Conservation (phyloP, 2,888 invertebrate genomes). For the Bruchidius siliquastri region DNA sequence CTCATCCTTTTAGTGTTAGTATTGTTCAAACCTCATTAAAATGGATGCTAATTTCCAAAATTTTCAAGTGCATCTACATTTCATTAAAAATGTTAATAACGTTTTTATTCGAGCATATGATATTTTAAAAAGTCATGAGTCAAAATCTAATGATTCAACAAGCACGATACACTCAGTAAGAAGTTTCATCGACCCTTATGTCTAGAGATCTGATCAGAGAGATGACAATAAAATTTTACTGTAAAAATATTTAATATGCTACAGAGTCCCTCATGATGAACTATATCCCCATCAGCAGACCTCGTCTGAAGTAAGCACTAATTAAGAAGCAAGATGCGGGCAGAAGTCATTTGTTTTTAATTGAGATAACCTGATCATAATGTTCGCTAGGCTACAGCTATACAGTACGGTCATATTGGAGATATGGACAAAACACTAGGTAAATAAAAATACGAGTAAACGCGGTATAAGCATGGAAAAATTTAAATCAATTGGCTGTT, state of each 20-base stretch:
- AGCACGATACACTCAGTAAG: too few species aligned
- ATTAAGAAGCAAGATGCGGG: conserved; percentile 38
- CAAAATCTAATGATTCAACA: too few species aligned
- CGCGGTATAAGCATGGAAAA: too few species aligned
- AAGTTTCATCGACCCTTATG: conserved; percentile 19
- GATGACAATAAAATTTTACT: conserved; percentile 19
- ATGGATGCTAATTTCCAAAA: too few species aligned
- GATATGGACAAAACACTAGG: neutral
- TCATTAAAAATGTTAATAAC: too few species aligned
- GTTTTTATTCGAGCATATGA: too few species aligned
- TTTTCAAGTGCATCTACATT: too few species aligned
- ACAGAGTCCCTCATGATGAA: conserved; percentile 32
- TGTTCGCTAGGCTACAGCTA: neutral
- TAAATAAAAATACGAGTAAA: too few species aligned
- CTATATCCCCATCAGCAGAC: conserved; percentile 18
- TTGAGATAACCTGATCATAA: conserved; percentile 32
- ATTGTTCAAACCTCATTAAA: too few species aligned
- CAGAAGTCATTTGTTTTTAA: conserved; percentile 38
- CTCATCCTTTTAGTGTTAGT: too few species aligned
- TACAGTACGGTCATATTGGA: neutral
- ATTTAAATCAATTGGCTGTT: too few species aligned
- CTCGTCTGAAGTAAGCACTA: conserved; percentile 33
- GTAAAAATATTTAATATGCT: conserved; percentile 33
- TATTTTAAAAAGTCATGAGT: too few species aligned
- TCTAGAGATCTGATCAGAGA: neutral